Evolutionary conservation across 1,140 invertebrate genomes (phyloP), one percentile per base, ranked within the genome.

Genomic region (Chironomus striatipennis): DNA sequence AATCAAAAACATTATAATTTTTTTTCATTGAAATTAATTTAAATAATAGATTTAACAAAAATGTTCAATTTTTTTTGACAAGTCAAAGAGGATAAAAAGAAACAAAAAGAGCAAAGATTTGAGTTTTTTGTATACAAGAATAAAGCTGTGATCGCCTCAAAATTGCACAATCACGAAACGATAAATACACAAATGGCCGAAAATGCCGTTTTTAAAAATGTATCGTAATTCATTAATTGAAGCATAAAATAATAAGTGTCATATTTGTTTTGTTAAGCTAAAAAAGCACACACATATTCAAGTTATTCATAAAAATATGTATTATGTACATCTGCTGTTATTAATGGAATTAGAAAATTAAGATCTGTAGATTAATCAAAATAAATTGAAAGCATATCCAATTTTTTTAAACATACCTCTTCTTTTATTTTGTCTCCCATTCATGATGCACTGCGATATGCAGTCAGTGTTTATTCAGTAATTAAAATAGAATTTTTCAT

Each of bases 271-370:
- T n/a, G 47, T 57, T 57, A 57, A 57, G 47, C 15, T 12, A 57
- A 10, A 34, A 34, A 34, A 34, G 24, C 24, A 34, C 24, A 34
- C 24, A 34, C 24, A 34, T 34, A n/a, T 57, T 57, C n/a, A n/a
- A 12, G n/a, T 57, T n/a, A 57, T 57, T 57, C 47, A n/a, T 57
- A n/a, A 15, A 57, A 57, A n/a, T 57, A 57, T 57, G 47, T 57
- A 57, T 57, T 57, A 57, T 57, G 47, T 57, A 57, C 47, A 57
- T 57, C 47, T 57, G 47, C n/a, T 57, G 47, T 57, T 57, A 5
- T 57, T 57, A 57, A 57, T 57, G 47, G 47, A 57, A 57, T 57
- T 57, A 57, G n/a, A n/a, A 57, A 57, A 57, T 57, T 57, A 57
- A 57, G 47, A 57, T 57, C 47, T 57, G 47, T 57, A 57, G 47